Conservation (phyloP, 2,113 vertebrate genomes). For the Coptodon bakossiorum region DNA sequence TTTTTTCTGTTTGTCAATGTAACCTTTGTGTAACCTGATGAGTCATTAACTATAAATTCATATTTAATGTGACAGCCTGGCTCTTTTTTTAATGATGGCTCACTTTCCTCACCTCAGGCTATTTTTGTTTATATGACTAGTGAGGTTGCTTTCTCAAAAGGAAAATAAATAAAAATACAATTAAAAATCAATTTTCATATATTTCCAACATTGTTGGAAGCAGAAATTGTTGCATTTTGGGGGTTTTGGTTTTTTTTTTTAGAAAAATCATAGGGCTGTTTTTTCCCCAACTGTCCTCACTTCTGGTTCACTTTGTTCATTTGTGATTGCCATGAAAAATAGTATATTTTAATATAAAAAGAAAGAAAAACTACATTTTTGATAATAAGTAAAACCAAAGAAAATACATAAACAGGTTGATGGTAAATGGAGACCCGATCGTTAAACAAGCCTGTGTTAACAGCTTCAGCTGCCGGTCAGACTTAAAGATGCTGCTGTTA, state of each 20-base stretch:
- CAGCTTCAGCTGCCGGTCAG: background rate
- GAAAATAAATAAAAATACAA: background rate
- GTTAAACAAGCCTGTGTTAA: background rate
- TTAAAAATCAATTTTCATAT: background rate
- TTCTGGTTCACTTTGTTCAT: background rate
- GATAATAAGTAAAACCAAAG: background rate
- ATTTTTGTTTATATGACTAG: background rate
- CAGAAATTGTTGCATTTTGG: background rate
- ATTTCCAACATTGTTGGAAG: background rate
- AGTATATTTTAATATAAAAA: background rate
- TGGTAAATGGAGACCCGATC: background rate
- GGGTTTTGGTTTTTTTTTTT: rapidly evolving
- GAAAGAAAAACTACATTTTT: background rate
- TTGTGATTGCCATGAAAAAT: background rate
- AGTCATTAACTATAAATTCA: background rate
- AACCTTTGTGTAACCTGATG: background rate
- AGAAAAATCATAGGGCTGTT: background rate
- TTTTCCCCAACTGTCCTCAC: background rate
- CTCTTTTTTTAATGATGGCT: background rate
- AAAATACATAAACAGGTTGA: background rate
- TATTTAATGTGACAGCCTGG: background rate
- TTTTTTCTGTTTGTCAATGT: background rate
- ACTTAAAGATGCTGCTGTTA: background rate
- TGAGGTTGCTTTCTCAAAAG: background rate
- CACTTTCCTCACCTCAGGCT: background rate